These are phyloP conservation scores for Dinoponera quadriceps DNA, from an alignment of 1,140 invertebrate genomes.

Conservation along the genomic window DNA sequence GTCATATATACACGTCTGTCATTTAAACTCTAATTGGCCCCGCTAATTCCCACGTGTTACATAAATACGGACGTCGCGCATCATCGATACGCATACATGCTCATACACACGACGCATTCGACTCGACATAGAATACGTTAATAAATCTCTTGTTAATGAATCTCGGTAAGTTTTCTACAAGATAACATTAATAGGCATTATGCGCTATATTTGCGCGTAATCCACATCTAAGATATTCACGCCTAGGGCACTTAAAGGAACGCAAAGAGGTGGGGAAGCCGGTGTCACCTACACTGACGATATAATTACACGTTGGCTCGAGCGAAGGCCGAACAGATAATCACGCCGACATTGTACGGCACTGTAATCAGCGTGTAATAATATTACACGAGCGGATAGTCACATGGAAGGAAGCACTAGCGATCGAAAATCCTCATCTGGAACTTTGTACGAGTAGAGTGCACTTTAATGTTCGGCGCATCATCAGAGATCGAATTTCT, in stretches of 20 bases:
- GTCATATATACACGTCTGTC: too few species aligned
- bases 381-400: conserved; percentile 41
- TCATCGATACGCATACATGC: background rate
- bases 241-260: background rate
- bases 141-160: background rate
- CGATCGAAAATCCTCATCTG: background rate
- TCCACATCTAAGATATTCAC: conserved; percentile 13
- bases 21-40: too few species aligned
- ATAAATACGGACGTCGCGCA: background rate
- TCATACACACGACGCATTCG: too few species aligned
- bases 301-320: conserved; percentile 38
- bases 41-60: too few species aligned
- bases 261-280: background rate
- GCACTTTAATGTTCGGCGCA: too few species aligned
- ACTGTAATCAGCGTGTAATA: conserved; percentile 55
- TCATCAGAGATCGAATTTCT: too few species aligned
- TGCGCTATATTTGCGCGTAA: background rate
- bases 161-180: background rate
- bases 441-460: background rate
- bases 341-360: conserved; percentile 30
- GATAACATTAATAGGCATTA: background rate
- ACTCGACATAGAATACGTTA: background rate
- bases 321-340: conserved; percentile 48
- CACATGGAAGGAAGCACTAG: conserved; percentile 18
- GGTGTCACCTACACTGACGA: conserved; percentile 14